Base-by-base conservation (phyloP, 2,113 vertebrate species). In the Dicaeum eximium region DNA sequence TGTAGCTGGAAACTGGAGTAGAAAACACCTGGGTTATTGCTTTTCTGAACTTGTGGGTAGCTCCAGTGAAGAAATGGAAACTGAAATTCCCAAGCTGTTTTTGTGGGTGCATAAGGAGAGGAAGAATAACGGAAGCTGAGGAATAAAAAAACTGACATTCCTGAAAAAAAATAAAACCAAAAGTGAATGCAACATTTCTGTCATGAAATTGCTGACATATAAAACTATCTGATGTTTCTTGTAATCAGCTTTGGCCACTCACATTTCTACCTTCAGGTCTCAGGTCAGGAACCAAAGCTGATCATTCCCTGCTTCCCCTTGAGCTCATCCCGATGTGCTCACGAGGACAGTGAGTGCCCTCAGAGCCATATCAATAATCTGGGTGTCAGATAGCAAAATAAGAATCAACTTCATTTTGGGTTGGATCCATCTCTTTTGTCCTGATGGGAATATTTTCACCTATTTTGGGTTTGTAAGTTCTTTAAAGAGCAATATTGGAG, bases 281-380 rank as follows among this genome's bases (percentile, higher is more conserved):
- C 54, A 56, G 25, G 14, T 22, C 31, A 35, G 11, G 10, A 58
- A 23, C 28, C 15, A 81, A 78, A 67, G 21, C 13, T 30, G 21
- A 35, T 38, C 15, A 47, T 40, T 78, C 12, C 7, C 10, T 69
- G 13, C 50, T 67, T 44, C 6, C 6, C 7, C 21, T 23, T 44
- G 22, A 27, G 31, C 12, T 72, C 24, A 14, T 38, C 6, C 25
- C 33, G 28, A 12, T 0, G 1, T 0, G 0, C 24, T 80, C 19
- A 6, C 7, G 2, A 22, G 37, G 37, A 74, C 42, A 47, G 5
- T 19, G 11, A 3, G 1, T 25, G n/a, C 16, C 20, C 50, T n/a
- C 4, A 8, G 27, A 50, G 11, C 5, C 19, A 23, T 0, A 0
- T 7, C 2, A 1, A 4, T 50, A 8, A 8, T 28, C 51, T 61